A percentile compares a stretch with the other conserved stretches of the same genome.
These are phyloP conservation scores for Meriones unguiculatus DNA, from an alignment of 2,113 vertebrate species.

Conservation along the genomic window DNA sequence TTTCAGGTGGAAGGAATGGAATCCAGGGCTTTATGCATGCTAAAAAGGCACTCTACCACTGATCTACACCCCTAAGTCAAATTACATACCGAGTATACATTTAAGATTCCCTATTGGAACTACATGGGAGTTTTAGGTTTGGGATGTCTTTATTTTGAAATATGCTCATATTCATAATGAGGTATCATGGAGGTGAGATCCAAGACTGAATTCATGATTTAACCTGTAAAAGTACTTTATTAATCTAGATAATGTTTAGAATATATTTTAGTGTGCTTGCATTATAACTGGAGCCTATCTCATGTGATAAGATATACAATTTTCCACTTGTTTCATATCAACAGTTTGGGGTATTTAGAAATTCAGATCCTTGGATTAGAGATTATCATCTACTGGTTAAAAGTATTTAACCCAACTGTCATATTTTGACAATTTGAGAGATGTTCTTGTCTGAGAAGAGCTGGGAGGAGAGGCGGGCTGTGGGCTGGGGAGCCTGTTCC, in stretches of 20 bases:
- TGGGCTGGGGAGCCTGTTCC: not conserved
- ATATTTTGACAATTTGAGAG: not conserved
- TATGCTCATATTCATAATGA: not conserved
- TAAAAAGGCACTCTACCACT: not conserved
- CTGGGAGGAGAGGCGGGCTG: not conserved
- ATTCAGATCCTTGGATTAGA: not conserved
- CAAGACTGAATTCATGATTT: not conserved
- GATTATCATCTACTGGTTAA: not conserved
- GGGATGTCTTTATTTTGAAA: not conserved
- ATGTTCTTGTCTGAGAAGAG: not conserved
- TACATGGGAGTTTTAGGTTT: not conserved
- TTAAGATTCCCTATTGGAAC: not conserved
- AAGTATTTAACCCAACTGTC: not conserved
- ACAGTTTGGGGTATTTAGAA: not conserved
- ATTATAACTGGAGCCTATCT: not conserved
- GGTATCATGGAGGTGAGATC: too few relatives aligned
- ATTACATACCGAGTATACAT: not conserved
- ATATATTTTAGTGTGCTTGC: not conserved
- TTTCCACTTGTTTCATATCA: not conserved
- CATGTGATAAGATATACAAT: not conserved
- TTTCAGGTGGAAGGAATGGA: not conserved
- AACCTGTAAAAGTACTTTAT: not conserved
- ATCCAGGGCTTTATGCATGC: not conserved
- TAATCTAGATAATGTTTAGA: not conserved
- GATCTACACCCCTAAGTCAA: not conserved